Evolutionary conservation across 2,113 vertebrate species (phyloP).

Genomic region (Nanger granti): DNA sequence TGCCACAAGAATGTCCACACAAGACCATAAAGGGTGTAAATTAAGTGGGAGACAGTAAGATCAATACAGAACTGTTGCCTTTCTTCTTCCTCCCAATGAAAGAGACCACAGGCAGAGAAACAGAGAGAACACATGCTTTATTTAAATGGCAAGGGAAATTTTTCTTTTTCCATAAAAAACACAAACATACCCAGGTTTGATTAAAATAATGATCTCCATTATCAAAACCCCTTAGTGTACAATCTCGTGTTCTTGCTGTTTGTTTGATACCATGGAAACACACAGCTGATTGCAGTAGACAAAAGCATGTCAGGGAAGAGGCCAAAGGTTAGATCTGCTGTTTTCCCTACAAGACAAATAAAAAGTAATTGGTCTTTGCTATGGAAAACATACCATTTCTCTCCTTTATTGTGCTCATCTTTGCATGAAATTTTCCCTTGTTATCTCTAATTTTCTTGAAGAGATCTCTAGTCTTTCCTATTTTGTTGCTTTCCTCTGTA

Average conservation of each 20-base stretch:
- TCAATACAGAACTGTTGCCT: neutral
- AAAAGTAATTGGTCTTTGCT: neutral
- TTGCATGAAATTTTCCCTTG: no score
- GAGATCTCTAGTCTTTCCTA: no score
- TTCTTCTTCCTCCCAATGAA: neutral
- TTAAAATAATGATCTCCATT: constrained; percentile 25
- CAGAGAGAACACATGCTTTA: neutral
- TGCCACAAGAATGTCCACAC: neutral
- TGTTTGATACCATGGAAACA: constrained; percentile 38
- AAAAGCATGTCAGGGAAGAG: neutral
- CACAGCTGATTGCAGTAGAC: neutral
- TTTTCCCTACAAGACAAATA: neutral
- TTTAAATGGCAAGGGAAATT: neutral
- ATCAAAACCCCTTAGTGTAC: neutral
- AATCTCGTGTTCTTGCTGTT: neutral
- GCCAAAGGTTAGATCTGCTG: constrained; percentile 4
- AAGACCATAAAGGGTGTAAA: neutral
- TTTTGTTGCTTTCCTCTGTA: no score
- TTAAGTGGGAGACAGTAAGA: neutral
- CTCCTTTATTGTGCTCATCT: no score
- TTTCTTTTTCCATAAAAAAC: neutral
- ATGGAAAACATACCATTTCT: neutral
- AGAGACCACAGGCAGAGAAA: neutral
- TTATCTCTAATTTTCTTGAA: no score
- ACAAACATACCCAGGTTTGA: neutral